Base-by-base conservation (phyloP, 2,113 vertebrate genomes). In the Sterrhoptilus dennistouni region DNA sequence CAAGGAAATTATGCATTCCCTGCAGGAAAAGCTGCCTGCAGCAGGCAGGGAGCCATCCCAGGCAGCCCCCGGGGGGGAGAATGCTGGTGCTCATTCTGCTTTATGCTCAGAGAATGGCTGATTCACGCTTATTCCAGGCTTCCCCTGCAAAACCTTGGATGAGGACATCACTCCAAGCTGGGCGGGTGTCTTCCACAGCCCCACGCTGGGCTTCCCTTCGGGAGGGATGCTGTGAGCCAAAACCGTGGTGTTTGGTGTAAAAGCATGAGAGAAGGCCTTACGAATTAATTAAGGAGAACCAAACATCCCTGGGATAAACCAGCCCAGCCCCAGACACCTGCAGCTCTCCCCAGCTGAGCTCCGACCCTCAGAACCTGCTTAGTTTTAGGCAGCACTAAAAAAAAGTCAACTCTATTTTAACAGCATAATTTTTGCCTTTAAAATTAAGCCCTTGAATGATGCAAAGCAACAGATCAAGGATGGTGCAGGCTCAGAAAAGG, bases 111-210 rank as follows among this genome's bases (percentile, higher is more conserved):
- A 81, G 91, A 96, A 96, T 27, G 87, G 77, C 87, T 95, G 93
- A 94, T 93, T 96, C 95, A 94, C 7, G 27, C 69, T 71, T 22
- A 66, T 66, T 12, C 87, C 81, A 95, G 81, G 84, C 95, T 89
- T 93, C 87, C 90, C 84, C 66, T 61, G 83, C 60, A 90, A 76
- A 96, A 80, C 86, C 94, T 89, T 69, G 72, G 91, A 90, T 81
- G 86, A 93, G 89, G 86, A 91, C 86, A 83, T 15, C 66, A 29
- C 94, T 90, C 54, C 31, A 29, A 94, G 92, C 88, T 59, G 86
- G 96, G 85, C 70, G 28, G 68, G 91, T 89, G 83, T 87, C 89
- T 95, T 78, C 77, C 78, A 35, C 71, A 38, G 64, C 14, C 6
- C 36, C 91, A 78, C 5, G 53, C 87, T 78, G 93, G 91, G 91